These are phyloP conservation scores for Alsophila aescularia DNA, from an alignment of 2,888 invertebrate genomes.

Conservation along the genomic window DNA sequence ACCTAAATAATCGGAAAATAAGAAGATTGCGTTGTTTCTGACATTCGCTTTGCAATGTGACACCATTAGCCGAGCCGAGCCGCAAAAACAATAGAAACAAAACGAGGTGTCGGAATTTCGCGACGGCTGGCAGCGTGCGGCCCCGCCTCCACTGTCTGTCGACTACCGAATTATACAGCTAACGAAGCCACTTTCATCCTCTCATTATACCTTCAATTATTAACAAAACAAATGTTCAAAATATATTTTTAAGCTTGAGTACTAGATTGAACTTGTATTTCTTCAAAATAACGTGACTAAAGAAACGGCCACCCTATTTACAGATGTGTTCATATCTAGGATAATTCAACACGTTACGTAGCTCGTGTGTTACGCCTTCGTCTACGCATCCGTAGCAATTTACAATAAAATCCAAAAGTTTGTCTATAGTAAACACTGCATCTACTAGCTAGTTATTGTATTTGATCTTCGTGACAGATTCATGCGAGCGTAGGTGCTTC, in stretches of 20 bases:
- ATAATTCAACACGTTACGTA: slow-evolving; percentile 8
- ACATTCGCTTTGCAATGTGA: slow-evolving; percentile 76
- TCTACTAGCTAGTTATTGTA: slow-evolving; percentile 4
- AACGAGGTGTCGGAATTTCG: slow-evolving; percentile 67
- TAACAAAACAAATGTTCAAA: slow-evolving; percentile 7
- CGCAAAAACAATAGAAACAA: slow-evolving; percentile 68
- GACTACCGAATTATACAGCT: slow-evolving; percentile 29
- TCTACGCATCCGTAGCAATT: slow-evolving; percentile 9
- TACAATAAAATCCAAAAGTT: neutral
- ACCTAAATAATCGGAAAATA: slow-evolving; percentile 58
- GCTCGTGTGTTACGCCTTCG: slow-evolving; percentile 3
- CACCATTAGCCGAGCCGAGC: slow-evolving; percentile 73
- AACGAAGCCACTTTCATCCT: slow-evolving; percentile 9
- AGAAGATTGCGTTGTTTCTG: slow-evolving; percentile 47
- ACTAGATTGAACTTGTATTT: neutral
- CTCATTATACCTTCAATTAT: slow-evolving; percentile 2
- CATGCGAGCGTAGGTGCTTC: slow-evolving; percentile 6
- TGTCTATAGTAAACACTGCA: neutral
- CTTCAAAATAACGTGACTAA: neutral
- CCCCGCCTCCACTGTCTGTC: slow-evolving; percentile 30
- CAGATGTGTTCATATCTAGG: slow-evolving; percentile 7
- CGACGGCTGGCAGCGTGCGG: slow-evolving; percentile 49
- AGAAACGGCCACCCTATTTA: neutral
- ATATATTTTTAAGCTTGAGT: neutral
- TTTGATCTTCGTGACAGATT: slow-evolving; percentile 10